Percentiles rank a stretch among this genome's conserved stretches.
Conservation (phyloP, 64 coral and sea anemone genomes). For the Montipora efflorescens region DNA sequence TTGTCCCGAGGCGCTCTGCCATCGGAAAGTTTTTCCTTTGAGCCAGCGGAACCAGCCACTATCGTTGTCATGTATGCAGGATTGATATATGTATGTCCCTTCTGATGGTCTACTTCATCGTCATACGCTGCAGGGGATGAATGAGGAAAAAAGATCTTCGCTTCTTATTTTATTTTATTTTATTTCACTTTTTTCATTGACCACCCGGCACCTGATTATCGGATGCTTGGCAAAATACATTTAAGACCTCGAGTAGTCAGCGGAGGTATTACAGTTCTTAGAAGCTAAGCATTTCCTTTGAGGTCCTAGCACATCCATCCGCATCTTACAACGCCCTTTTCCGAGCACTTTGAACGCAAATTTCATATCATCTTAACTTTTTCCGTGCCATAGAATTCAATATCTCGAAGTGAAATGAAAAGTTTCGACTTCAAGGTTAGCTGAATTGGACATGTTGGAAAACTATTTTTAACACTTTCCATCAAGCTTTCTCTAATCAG, state of each 20-base stretch:
- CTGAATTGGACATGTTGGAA: no score
- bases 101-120: constrained; percentile 50
- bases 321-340: no score
- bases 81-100: constrained; percentile 57
- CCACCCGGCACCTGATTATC: background rate
- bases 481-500: no score
- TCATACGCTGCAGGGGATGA: constrained; percentile 54
- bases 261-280: no score
- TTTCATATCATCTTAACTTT: no score
- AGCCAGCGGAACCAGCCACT: constrained; percentile 89
- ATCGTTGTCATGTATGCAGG: constrained; percentile 76
- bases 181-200: background rate
- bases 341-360: no score
- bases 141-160: background rate
- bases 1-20: constrained; percentile 55
- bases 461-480: no score
- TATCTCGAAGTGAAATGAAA: no score
- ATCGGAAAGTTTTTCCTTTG: constrained; percentile 75
- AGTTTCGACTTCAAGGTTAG: no score
- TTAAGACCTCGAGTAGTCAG: background rate
- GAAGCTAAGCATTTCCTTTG: background rate
- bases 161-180: no score
- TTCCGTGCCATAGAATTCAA: no score
- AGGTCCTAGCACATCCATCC: no score
- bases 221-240: constrained; percentile 52